phyloP scores from a whole-genome alignment of 2,888 invertebrate species.

The Amitus sp. region DNA sequence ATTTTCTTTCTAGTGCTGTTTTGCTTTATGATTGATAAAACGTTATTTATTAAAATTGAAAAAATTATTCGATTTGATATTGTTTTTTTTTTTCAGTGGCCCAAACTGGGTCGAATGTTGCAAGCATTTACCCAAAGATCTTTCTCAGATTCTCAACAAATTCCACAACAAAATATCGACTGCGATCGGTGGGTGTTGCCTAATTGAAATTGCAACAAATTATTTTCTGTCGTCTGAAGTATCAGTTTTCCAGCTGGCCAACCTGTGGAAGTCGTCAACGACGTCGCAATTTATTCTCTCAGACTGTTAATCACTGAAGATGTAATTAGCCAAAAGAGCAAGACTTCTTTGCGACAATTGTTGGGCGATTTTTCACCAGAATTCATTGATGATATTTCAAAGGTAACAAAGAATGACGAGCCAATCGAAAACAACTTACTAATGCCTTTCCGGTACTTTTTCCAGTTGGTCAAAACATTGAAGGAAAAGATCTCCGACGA shows the following conservation, averaged over 20 bases:
- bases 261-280: constrained; percentile 71
- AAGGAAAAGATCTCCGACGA: constrained; percentile 47
- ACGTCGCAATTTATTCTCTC: constrained; percentile 72
- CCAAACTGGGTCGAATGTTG: constrained; percentile 68
- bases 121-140: constrained; percentile 61
- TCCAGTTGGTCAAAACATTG: constrained; percentile 65
- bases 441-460: too few species aligned
- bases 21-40: constrained; percentile 24
- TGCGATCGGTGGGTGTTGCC: constrained; percentile 44
- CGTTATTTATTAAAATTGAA: constrained; percentile 24
- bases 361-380: constrained; percentile 71
- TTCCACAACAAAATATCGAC: constrained; percentile 58
- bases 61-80: constrained; percentile 19
- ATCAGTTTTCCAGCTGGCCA: constrained; percentile 65
- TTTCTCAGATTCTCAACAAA: constrained; percentile 61
- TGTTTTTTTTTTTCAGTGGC: constrained; percentile 58
- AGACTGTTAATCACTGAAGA: constrained; percentile 72
- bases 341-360: constrained; percentile 69
- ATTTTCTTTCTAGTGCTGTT: too few species aligned
- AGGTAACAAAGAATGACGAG: constrained; percentile 64
- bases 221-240: constrained; percentile 1
- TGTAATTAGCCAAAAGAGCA: constrained; percentile 70
- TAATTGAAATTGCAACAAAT: constrained; percentile 11
- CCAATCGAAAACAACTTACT: too few species aligned
- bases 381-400: constrained; percentile 70